phyloP scores from a whole-genome alignment of 2,888 invertebrate species.

The Melieria crassipennis region DNA sequence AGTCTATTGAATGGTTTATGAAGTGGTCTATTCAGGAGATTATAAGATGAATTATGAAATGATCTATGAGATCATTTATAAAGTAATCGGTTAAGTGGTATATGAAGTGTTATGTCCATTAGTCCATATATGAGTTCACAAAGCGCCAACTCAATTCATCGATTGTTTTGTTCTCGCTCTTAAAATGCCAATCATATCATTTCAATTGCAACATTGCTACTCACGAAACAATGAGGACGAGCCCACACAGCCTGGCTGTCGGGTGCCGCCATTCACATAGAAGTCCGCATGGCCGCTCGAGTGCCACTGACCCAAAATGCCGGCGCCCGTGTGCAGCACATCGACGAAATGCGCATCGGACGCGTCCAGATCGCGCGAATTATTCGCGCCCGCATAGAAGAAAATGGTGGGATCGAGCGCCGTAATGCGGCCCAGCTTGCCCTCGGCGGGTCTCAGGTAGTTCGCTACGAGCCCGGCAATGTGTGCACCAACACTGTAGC shows the following conservation, averaged over 20 bases:
- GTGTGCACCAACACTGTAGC: conserved; percentile 88
- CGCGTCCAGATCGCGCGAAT: conserved; percentile 81
- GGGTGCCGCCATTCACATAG: conserved; percentile 87
- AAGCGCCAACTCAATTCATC: too few relatives aligned
- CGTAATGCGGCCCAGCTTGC: conserved; percentile 85
- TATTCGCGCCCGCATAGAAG: conserved; percentile 85
- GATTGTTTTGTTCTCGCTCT: too few relatives aligned
- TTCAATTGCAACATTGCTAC: conserved; percentile 48
- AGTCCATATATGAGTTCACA: too few relatives aligned
- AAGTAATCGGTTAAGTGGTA: too few relatives aligned
- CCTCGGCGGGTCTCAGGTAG: conserved; percentile 72
- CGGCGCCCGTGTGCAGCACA: conserved; percentile 85
- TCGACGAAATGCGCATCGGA: conserved; percentile 86
- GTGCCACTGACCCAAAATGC: conserved; percentile 89
- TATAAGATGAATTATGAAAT: too few relatives aligned
- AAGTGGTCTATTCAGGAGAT: too few relatives aligned
- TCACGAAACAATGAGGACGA: conserved; percentile 84
- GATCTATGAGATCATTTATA: too few relatives aligned
- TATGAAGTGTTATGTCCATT: too few relatives aligned
- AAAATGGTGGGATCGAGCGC: conserved; percentile 88
- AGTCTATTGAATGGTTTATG: too few relatives aligned
- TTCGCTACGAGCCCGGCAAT: conserved; percentile 86
- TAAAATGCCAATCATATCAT: neutral
- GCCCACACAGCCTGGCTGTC: conserved; percentile 86
- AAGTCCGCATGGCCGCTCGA: conserved; percentile 90